Evolutionary conservation across 2,888 invertebrate species (phyloP), one percentile per base, ranked within the genome.

Genomic region (Cryptosula pallasiana): DNA sequence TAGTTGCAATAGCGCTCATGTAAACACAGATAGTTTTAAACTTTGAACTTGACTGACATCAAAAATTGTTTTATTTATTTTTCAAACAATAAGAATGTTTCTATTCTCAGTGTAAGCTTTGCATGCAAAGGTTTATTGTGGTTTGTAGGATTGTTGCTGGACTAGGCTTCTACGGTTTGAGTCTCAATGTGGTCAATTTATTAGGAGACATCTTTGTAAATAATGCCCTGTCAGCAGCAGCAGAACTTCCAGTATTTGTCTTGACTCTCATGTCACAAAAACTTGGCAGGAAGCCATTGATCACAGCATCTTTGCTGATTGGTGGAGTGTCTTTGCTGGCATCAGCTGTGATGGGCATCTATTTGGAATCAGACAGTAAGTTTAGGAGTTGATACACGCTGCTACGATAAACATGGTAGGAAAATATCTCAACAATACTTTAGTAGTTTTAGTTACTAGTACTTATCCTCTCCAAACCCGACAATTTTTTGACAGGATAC

Each of bases 141-240:
- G n/a, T 57, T 57, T 57, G 57, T 57, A 63, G 63, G 63, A 16
- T 63, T 32, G n/a, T 63, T 32, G 63, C 63, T 32, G 63, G 63
- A 63, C 29, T 63, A 13, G 32, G 63, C 9, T 63, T 25, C n/a
- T 63, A 63, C 32, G 63, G 63, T 9, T 32, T 63, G n/a, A 63
- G 34, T 34, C 32, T 63, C 63, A 63, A 63, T n/a, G 63, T 63
- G 9, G 13, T 32, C 5, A 63, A 63, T n/a, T 27, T 32, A 2
- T 9, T 32, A 13, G 63, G 63, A 13, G 27, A 32, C n/a, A 34
- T 63, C 13, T 63, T 13, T 32, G n/a, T 34, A 20, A 63, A 63
- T 32, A 63, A 63, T 27, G n/a, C 32, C 27, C 25, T 63, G 5
- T 63, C 63, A 2, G 63, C 29, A 34, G 25, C 27, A 29, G 32